Evolutionary conservation across 2,888 invertebrate species (phyloP), one percentile per base, ranked within the genome.

Genomic region (Callyntrura sp.): DNA sequence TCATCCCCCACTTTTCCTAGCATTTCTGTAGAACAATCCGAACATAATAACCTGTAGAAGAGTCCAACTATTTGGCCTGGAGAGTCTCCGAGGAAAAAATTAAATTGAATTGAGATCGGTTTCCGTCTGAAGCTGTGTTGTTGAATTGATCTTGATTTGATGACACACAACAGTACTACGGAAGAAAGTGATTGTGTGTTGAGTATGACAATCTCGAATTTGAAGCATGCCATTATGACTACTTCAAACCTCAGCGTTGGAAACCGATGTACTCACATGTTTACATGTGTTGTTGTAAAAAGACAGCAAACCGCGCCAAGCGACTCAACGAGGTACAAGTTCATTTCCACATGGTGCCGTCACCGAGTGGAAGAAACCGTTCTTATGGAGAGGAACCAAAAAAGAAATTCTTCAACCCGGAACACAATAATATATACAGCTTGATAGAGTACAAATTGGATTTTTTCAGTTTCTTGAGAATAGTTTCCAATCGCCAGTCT

Each of bases 141-240:
- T 12, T 51, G 55, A 84, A 84, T 55, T 84, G 84, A 84, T 84
- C 35, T 55, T 68, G 84, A 70, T 68, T 51, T 23, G 51, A 70
- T 35, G 25, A 65, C 81, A 62, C 76, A 76, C 55, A 55, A 55
- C 51, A 55, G 55, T 28, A 78, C 14, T 35, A 35, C 3, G 6
- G 35, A 35, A 6, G 35, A 35, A 35, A 35, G 35, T 35, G 35
- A 4, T 2, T 35, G 6, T 35, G 35, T 35, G 35, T 35, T 35
- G 35, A 6, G 62, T 4, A 1, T 76, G 3, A 8, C 23, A 51
- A 25, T 17, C 9, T 5, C 23, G 0, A 23, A 14, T 11, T 11
- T 17, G 62, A 51, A 20, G 14, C 25, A 20, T 0, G 25, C 51
- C 25, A 51, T 17, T 17, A 17, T 35, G 12, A 17, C 9, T 48